phyloP scores from a whole-genome alignment of 1,140 invertebrate genomes.

The Brachionus manjavacas region DNA sequence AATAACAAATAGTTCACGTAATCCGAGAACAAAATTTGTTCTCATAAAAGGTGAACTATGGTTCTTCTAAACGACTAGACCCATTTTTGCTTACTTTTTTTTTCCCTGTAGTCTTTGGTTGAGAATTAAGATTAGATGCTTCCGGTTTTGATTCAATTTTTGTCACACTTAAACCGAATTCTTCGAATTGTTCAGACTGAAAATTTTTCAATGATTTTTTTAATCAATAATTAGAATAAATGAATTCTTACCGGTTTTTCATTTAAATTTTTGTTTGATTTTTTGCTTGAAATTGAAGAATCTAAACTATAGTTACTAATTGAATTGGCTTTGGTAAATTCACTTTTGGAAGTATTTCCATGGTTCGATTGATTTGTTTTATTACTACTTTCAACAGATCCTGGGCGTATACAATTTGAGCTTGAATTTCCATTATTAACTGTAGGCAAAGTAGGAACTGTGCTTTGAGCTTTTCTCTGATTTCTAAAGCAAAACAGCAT shows the following conservation, averaged over 20 bases:
- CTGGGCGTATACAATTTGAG: not conserved
- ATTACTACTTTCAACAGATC: conserved; percentile 2
- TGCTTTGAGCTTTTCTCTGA: not conserved
- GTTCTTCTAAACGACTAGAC: too few species aligned
- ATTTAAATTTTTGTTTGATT: not conserved
- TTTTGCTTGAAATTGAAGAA: not conserved
- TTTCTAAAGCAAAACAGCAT: not conserved
- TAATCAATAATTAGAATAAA: too few species aligned
- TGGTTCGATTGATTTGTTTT: not conserved
- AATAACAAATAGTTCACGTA: too few species aligned
- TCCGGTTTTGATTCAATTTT: conserved; percentile 26
- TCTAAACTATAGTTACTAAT: not conserved
- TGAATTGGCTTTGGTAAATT: not conserved
- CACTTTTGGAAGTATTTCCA: conserved; percentile 7
- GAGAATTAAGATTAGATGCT: not conserved
- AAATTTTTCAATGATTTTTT: too few species aligned
- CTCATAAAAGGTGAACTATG: too few species aligned
- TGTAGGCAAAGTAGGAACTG: conserved; percentile 20
- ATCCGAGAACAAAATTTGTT: too few species aligned
- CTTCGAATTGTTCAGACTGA: conserved; percentile 10
- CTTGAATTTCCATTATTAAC: not conserved
- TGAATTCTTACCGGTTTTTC: conserved; percentile 9
- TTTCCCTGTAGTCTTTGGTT: not conserved
- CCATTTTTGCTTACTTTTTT: conserved; percentile 38
- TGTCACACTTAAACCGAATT: conserved; percentile 21